Percentiles rank a stretch among this genome's conserved stretches.
Evolutionary conservation across 2,113 vertebrate genomes (phyloP).

Genomic region (Megalops atlanticus): DNA sequence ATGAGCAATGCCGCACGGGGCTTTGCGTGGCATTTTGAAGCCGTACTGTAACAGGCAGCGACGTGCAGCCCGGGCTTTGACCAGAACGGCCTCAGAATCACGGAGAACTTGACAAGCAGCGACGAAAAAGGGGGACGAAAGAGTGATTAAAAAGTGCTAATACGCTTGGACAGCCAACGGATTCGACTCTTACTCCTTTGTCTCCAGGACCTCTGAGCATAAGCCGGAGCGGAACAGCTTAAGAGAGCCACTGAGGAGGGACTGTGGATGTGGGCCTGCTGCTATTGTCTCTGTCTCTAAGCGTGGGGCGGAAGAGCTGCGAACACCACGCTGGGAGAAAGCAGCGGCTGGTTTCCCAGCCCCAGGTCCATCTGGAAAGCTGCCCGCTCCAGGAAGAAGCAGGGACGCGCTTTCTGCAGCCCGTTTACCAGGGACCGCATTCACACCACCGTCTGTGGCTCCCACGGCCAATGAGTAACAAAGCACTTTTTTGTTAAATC

Average conservation of each 20-base stretch:
- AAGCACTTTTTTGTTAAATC: too few relatives aligned
- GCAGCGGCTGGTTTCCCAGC: too few relatives aligned
- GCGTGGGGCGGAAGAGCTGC: background rate
- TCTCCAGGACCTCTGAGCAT: background rate
- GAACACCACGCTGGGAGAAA: background rate
- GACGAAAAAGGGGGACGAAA: background rate
- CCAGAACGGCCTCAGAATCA: background rate
- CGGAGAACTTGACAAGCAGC: background rate
- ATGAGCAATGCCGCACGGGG: background rate
- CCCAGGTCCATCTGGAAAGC: too few relatives aligned
- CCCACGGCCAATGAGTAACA: too few relatives aligned
- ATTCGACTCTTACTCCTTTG: background rate
- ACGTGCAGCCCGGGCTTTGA: background rate
- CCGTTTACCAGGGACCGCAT: too few relatives aligned
- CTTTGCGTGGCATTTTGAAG: background rate
- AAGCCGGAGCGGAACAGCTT: background rate
- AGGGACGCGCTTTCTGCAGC: too few relatives aligned
- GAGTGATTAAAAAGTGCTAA: conserved; percentile 3
- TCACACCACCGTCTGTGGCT: too few relatives aligned
- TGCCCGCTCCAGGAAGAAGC: background rate
- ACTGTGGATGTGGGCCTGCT: background rate
- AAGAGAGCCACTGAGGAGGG: background rate
- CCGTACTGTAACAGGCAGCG: background rate
- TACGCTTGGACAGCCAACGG: background rate
- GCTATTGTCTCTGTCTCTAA: background rate